Conservation (phyloP, 2,113 vertebrate genomes). For the Myiopsitta monachus region DNA sequence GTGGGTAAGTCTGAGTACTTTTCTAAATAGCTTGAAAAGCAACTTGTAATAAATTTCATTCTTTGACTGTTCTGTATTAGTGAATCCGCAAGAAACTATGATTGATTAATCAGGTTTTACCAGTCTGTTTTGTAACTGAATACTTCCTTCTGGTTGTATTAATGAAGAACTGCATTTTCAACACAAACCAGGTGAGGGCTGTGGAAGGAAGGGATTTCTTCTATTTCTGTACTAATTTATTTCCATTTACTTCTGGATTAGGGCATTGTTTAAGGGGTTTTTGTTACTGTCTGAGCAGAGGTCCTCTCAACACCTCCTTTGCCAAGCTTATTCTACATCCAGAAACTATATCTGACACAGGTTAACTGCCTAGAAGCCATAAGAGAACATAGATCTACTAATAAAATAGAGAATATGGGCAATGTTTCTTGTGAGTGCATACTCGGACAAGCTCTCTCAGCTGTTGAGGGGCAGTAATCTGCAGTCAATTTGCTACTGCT, state of each 20-base stretch:
- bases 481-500: not conserved
- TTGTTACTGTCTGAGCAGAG: not conserved
- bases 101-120: conserved; percentile 25
- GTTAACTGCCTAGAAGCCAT: not conserved
- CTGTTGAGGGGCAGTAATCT: not conserved
- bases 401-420: not conserved
- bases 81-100: not conserved
- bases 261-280: not conserved
- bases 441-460: not conserved
- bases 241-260: not conserved
- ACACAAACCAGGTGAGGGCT: not conserved
- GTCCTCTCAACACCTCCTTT: not conserved
- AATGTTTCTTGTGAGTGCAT: not conserved
- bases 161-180: not conserved
- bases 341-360: not conserved
- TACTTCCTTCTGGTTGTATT: conserved; percentile 56
- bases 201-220: not conserved
- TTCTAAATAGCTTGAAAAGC: not conserved
- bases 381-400: not conserved
- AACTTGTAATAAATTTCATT: not conserved
- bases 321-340: not conserved
- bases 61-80: not conserved
- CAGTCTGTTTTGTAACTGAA: conserved; percentile 1
- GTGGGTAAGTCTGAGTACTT: not conserved
- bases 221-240: not conserved